A percentile compares a stretch with the other conserved stretches of the same genome.
Conservation (phyloP, 2,113 vertebrate species). For the Nycticebus coucang region DNA sequence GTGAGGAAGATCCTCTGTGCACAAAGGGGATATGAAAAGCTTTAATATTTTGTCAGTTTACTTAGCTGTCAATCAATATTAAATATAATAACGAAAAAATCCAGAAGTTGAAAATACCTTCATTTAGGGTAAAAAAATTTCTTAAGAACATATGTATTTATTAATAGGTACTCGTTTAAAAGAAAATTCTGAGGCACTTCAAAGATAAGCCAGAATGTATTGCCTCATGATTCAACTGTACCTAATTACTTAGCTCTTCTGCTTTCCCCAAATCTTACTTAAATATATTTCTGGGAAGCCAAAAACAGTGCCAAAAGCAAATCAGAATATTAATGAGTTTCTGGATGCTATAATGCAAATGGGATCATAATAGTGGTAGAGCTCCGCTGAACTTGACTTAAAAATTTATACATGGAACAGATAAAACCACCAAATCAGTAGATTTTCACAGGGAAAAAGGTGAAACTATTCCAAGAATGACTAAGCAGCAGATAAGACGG, state of each 20-base stretch:
- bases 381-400: not conserved
- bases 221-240: not conserved
- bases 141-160: not conserved
- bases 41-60: not conserved
- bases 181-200: not conserved
- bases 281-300: not conserved
- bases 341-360: not conserved
- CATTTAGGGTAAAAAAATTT: not conserved
- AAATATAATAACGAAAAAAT: not conserved
- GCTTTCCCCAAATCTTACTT: not conserved
- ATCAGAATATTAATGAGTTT: not conserved
- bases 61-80: not conserved
- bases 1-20: not conserved
- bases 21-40: not conserved
- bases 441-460: not conserved
- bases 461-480: not conserved
- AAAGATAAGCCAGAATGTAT: not conserved
- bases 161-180: not conserved
- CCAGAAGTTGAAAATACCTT: constrained; percentile 13
- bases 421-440: not conserved
- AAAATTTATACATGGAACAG: not conserved
- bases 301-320: not conserved
- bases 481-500: not conserved
- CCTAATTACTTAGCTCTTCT: not conserved
- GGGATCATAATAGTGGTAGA: not conserved